Evolutionary conservation across 2,797 vertebrate species (phyloP), one percentile per base, ranked within the genome.

Genomic region (Tachyglossus aculeatus): DNA sequence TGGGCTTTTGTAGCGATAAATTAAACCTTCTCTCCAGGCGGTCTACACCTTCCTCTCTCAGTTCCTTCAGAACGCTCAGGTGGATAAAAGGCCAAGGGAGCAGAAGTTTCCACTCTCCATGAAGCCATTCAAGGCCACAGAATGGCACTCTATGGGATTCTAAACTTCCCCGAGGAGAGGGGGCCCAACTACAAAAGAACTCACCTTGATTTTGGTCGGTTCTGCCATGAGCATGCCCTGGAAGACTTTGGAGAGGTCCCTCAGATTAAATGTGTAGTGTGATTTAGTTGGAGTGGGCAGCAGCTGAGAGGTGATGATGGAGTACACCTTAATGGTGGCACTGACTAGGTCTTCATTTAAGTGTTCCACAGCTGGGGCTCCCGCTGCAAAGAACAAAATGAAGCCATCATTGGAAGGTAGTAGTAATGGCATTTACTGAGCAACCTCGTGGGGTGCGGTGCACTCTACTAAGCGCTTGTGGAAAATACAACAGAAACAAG

Each of bases 201-300:
- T 89, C 55, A 96, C 96, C 94, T 94, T 73, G 0, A 95, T 89
- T 64, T 88, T 94, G 79, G 71, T 67, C 4, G 93, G 88, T 27
- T 98, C 90, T 6, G 94, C 95, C 96, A 98, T 95, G 47, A 98
- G 93, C 69, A 98, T 93, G 32, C 96, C 97, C 85, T 98, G 96
- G 90, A 99, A 98, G 82, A 98, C 96, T 73, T 96, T 97, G 75
- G 96, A 97, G 47, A 99, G 92, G 86, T 98, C 96, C 69, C 96
- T 94, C 60, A 98, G 89, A 83, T 97, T 98, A 87, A 98, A 99
- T 14, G 95, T 96, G 67, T 98, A 98, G 86, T 98, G 97, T 1
- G 95, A 96, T 87, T 97, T 98, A 48, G 95, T 90, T 55, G 97
- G 96, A n/a, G 96, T 98, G 36, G 98, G 97, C 67, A 99, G 93